phyloP scores from a whole-genome alignment of 2,888 invertebrate species.

The Disparrhopalites patrizii region DNA sequence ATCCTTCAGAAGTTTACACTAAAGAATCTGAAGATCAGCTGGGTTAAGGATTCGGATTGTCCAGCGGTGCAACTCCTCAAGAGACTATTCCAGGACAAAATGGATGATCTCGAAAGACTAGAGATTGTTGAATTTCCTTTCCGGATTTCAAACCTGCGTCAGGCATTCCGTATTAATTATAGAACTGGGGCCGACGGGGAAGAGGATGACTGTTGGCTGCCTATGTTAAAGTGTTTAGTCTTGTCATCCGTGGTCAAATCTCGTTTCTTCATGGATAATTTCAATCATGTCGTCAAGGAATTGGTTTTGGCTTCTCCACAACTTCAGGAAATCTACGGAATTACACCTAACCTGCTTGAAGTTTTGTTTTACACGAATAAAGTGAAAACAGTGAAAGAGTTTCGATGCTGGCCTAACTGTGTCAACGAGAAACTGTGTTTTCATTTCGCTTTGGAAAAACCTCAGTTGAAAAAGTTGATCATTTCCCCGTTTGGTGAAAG shows the following conservation, averaged over 20 bases:
- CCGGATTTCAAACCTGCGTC: background rate
- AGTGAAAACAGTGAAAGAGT: background rate
- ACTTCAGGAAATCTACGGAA: background rate
- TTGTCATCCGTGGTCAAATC: background rate
- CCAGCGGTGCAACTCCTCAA: background rate
- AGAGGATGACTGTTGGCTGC: background rate
- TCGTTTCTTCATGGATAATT: background rate
- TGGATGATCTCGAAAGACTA: background rate
- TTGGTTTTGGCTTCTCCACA: background rate
- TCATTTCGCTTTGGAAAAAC: background rate
- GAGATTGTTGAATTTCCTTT: background rate
- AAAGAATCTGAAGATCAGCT: background rate
- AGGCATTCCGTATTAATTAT: background rate
- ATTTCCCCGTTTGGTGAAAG: background rate
- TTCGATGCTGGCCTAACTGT: background rate
- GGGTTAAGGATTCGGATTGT: background rate
- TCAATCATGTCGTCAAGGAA: background rate
- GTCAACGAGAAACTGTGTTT: background rate
- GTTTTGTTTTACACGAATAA: slow-evolving; percentile 3
- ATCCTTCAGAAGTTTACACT: background rate
- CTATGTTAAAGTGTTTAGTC: background rate
- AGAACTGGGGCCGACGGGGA: background rate
- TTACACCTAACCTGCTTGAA: background rate
- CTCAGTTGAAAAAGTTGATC: background rate
- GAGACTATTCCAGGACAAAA: background rate